Evolutionary conservation across 2,113 vertebrate species (phyloP).

Genomic region (Ciconia maguari): DNA sequence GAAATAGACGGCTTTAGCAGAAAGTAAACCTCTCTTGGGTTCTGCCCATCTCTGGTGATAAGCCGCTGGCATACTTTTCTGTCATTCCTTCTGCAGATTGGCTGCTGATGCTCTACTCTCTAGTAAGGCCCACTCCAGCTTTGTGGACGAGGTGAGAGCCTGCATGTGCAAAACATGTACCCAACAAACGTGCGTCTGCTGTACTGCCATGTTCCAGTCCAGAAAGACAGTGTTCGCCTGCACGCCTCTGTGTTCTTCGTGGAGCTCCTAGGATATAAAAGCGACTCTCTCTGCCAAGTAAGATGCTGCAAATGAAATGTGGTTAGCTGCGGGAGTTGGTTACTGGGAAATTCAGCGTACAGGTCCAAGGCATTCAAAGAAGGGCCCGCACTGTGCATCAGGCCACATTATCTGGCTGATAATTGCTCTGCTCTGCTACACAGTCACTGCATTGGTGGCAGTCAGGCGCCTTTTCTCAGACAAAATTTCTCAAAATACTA

Average conservation of each 20-base stretch:
- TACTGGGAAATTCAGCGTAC: neutral
- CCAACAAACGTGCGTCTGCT: neutral
- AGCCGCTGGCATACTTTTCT: neutral
- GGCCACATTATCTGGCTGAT: neutral
- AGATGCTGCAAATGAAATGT: neutral
- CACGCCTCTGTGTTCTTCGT: neutral
- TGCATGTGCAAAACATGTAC: neutral
- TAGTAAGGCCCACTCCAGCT: neutral
- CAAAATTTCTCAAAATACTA: neutral
- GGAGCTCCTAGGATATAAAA: neutral
- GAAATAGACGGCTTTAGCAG: neutral
- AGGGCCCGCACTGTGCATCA: neutral
- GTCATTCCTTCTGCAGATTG: neutral
- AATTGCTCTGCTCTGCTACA: neutral
- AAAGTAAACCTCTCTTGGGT: neutral
- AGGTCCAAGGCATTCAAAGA: neutral
- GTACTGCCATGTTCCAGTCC: neutral
- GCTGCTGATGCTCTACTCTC: neutral
- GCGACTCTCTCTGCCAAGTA: neutral
- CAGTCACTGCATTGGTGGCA: neutral
- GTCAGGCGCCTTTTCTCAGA: neutral
- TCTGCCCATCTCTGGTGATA: neutral
- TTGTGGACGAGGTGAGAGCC: neutral
- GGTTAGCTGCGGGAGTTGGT: neutral
- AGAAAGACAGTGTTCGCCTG: neutral